phyloP scores from a whole-genome alignment of 2,113 vertebrate genomes.

The Aleadryas rufinucha region DNA sequence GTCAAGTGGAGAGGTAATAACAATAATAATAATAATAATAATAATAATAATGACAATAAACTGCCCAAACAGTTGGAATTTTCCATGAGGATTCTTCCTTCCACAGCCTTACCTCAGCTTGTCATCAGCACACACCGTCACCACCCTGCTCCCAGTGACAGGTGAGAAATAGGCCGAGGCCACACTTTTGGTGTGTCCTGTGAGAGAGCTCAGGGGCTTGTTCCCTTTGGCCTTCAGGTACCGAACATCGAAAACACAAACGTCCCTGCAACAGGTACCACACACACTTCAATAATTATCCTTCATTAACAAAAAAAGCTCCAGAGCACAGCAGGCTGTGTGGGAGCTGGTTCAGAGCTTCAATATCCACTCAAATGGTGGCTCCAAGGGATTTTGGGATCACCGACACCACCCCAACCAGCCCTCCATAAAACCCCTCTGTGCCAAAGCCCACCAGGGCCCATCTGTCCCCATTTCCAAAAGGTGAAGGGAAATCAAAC shows the following conservation, averaged over 20 bases:
- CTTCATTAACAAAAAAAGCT: rapidly evolving
- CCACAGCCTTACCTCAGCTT: constrained; percentile 76
- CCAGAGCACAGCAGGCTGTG: rapidly evolving
- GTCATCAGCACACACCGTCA: constrained; percentile 82
- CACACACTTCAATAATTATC: not conserved
- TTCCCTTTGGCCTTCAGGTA: constrained; percentile 59
- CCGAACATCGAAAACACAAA: constrained; percentile 81
- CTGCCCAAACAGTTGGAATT: not conserved
- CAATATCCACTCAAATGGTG: not conserved
- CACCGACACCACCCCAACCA: not conserved
- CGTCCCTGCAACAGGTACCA: constrained; percentile 64
- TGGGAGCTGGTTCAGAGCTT: not conserved
- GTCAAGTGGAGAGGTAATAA: not conserved
- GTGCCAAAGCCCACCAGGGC: not conserved
- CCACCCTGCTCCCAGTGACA: constrained; percentile 77
- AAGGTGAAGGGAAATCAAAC: not conserved
- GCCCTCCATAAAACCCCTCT: not conserved
- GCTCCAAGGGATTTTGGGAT: not conserved
- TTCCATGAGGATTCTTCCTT: not conserved
- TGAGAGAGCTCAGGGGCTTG: constrained; percentile 69
- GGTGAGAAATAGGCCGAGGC: constrained; percentile 88
- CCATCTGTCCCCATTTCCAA: not conserved
- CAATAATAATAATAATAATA: too few species aligned
- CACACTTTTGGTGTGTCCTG: constrained; percentile 74
- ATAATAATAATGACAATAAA: too few species aligned